Percentiles rank a stretch among this genome's conserved stretches.
Conservation (phyloP, 2,888 invertebrate genomes). For the Heliconius aoede region DNA sequence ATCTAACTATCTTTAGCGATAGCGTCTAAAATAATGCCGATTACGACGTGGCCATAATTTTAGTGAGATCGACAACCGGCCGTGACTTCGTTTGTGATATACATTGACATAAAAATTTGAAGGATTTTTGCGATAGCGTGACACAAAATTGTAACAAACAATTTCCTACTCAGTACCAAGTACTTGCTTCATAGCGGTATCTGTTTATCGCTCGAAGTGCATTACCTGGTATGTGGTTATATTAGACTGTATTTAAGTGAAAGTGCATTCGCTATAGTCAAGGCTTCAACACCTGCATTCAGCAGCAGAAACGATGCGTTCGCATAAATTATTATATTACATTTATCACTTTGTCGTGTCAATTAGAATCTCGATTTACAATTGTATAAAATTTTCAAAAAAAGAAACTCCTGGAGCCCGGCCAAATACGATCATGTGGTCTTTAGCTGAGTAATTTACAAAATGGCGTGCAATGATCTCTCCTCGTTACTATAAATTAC, state of each 20-base stretch:
- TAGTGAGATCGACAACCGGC: conserved; percentile 81
- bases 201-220: conserved; percentile 17
- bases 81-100: conserved; percentile 76
- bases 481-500: conserved; percentile 76
- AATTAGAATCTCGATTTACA: conserved; percentile 47
- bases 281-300: conserved; percentile 60
- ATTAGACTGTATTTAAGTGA: conserved; percentile 48
- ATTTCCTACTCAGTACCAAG: conserved; percentile 47
- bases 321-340: conserved; percentile 40
- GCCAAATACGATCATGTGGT: conserved; percentile 62
- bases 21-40: conserved; percentile 60
- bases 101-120: conserved; percentile 64
- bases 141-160: conserved; percentile 59
- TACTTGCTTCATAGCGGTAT: conserved; percentile 36
- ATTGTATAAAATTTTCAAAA: conserved; percentile 49
- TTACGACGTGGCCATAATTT: conserved; percentile 75
- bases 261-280: conserved; percentile 67
- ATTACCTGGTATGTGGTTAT: conserved; percentile 18
- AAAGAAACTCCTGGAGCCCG: conserved; percentile 57
- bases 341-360: conserved; percentile 37
- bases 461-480: conserved; percentile 74
- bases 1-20: conserved; percentile 65
- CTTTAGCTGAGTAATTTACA: conserved; percentile 67
- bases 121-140: conserved; percentile 77
- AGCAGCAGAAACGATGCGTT: conserved; percentile 46